Base-by-base conservation (phyloP, 2,797 vertebrate genomes). In the Scleropages formosus region DNA sequence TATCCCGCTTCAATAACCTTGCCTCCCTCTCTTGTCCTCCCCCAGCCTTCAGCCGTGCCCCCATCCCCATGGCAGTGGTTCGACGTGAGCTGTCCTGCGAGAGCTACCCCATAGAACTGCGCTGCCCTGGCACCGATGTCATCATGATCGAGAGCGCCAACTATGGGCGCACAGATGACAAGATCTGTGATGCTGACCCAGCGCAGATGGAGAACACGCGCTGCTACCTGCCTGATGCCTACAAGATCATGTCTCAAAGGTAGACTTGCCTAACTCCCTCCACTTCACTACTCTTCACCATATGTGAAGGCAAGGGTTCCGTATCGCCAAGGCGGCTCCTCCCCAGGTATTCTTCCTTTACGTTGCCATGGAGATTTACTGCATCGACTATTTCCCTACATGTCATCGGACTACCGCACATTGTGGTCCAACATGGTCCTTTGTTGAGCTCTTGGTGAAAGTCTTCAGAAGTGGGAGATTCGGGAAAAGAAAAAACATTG, bases 81-180 rank as follows among this genome's bases (percentile, higher is more conserved):
- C 94, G 98, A 80, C 91, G 98, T 88, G 98, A 99, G 85, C 91
- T 99, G 79, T 99, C 98, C 1, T 99, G 98, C 12, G 98, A 99
- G 91, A 94, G 96, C 86, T 99, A 99, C 86, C 96, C 97, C 80
- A 99, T 99, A 39, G 98, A 99, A 89, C 94, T 99, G 24, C 96
- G 98, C 76, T 99, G 98, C 86, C 98, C 98, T 0, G 98, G 98
- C 81, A 99, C 96, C 0, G 98, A 99, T 47, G 98, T 99, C 86
- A 99, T 99, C 89, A 98, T 99, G 97, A 99, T 99, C 0, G 98
- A 99, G 88, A 99, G 96, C 81, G 96, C 98, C 92, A 99, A 99
- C 93, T 99, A 98, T 0, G 98, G 98, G 16, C 94, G 98, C 85
- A 99, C 98, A 0, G 98, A 99, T 0, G 96, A 99, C 89, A 98